These are phyloP conservation scores for Myotis yumanensis DNA, from an alignment of 2,113 vertebrate species.

Conservation along the genomic window DNA sequence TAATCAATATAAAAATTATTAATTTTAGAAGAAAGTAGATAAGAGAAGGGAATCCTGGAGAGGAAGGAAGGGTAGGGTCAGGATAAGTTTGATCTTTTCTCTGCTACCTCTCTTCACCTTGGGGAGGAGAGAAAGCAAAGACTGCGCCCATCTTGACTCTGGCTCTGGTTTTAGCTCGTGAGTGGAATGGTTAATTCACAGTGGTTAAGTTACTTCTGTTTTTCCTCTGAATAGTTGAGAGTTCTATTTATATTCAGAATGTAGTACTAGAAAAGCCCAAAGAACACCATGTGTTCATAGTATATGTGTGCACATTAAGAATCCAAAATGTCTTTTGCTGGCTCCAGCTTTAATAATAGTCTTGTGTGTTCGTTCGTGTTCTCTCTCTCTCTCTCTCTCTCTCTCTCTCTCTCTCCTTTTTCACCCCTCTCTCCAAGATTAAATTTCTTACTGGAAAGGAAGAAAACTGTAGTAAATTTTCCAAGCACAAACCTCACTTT, in stretches of 20 bases:
- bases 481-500: slow-evolving; percentile 64
- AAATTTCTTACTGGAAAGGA: slow-evolving; percentile 68
- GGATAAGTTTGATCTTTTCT: background rate
- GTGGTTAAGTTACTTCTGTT: background rate
- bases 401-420: no score
- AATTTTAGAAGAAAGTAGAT: background rate
- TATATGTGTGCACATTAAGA: background rate
- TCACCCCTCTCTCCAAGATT: background rate
- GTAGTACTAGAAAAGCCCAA: background rate
- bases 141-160: background rate
- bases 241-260: background rate
- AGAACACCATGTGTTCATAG: background rate
- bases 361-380: background rate
- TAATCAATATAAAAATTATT: slow-evolving; percentile 28
- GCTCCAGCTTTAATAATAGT: slow-evolving; percentile 17
- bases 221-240: background rate
- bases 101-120: background rate
- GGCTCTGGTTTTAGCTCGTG: background rate
- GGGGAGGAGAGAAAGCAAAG: background rate
- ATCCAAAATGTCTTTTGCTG: background rate
- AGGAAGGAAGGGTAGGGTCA: background rate
- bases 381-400: no score
- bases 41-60: background rate
- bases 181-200: background rate
- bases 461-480: slow-evolving; percentile 73